These are phyloP conservation scores for Acipenser ruthenus DNA, from an alignment of 2,797 vertebrate species.

Conservation along the genomic window DNA sequence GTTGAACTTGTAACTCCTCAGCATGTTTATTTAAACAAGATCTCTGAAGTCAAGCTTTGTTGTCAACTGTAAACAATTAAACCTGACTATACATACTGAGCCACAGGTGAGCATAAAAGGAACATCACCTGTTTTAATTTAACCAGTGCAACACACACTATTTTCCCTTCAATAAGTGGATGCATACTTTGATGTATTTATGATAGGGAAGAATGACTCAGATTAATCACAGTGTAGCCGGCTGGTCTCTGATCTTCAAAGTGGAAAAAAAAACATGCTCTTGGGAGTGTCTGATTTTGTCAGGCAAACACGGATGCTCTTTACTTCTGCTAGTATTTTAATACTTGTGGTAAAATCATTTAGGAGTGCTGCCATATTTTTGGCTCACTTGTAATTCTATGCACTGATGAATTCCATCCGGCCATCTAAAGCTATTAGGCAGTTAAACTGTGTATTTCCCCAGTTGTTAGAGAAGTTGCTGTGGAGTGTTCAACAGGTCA, in stretches of 20 bases:
- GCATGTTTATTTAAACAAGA: too few species aligned
- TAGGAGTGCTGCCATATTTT: too few species aligned
- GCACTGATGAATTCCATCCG: too few species aligned
- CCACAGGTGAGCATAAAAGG: background rate
- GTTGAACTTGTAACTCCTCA: too few species aligned
- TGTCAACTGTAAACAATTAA: too few species aligned
- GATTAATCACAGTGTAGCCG: background rate
- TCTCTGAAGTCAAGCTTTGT: too few species aligned
- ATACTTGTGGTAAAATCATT: background rate
- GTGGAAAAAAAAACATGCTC: background rate
- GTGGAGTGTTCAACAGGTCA: too few species aligned
- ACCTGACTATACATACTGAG: background rate
- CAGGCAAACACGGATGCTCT: background rate
- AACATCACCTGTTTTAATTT: background rate
- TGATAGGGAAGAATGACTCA: background rate
- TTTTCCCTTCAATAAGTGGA: background rate
- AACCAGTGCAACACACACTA: background rate
- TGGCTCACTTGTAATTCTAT: too few species aligned
- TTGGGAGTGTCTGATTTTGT: background rate
- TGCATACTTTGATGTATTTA: background rate
- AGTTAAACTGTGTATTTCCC: too few species aligned
- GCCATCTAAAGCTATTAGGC: too few species aligned
- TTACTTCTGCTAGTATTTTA: background rate
- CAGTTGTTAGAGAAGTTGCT: too few species aligned
- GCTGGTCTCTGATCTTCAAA: background rate